phyloP scores from a whole-genome alignment of 2,113 vertebrate species.

The Lepus europaeus region DNA sequence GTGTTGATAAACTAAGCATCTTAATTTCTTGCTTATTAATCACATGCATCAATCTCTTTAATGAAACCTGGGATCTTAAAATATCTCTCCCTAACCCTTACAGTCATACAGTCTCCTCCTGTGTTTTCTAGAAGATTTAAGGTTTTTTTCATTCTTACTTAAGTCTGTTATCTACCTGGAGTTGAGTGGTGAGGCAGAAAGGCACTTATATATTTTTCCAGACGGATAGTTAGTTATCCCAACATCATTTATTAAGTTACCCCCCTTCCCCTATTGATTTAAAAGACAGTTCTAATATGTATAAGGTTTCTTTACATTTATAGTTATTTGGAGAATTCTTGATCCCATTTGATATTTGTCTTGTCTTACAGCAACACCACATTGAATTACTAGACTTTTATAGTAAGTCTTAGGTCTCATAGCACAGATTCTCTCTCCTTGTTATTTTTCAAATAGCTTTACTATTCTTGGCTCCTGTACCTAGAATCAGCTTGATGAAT shows the following conservation, averaged over 20 bases:
- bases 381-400: no score
- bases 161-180: not conserved
- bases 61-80: not conserved
- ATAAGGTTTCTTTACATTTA: not conserved
- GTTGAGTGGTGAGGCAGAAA: not conserved
- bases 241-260: not conserved
- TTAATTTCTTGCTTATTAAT: not conserved
- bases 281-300: not conserved
- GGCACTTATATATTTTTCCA: not conserved
- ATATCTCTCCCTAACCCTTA: not conserved
- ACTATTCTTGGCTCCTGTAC: not conserved
- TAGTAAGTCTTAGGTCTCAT: not conserved
- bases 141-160: not conserved
- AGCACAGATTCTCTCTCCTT: not conserved
- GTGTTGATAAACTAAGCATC: not conserved
- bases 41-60: not conserved
- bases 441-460: not conserved
- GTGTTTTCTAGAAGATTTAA: not conserved
- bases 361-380: not conserved
- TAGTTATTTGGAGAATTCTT: not conserved
- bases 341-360: not conserved
- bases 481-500: not conserved
- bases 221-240: not conserved
- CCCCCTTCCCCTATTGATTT: not conserved
- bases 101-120: not conserved